These are phyloP conservation scores for Euclidia mi DNA, from an alignment of 2,888 invertebrate species.

Conservation along the genomic window DNA sequence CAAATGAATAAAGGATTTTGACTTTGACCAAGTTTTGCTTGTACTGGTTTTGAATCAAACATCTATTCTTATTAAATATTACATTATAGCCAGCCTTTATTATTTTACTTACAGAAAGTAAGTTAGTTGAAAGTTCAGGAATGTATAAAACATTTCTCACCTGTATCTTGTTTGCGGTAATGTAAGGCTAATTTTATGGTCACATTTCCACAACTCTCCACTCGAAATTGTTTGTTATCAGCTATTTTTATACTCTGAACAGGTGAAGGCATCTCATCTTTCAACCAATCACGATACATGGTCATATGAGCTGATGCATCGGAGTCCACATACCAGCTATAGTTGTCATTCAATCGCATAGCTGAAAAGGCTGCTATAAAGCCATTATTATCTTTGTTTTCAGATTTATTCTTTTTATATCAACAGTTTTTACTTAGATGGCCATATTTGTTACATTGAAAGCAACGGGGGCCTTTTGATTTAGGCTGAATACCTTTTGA, in stretches of 20 bases:
- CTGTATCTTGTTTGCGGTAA: neutral
- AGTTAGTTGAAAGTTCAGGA: neutral
- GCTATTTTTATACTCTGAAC: neutral
- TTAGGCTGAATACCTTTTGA: neutral
- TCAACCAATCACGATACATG: neutral
- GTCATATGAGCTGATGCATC: conserved; percentile 1
- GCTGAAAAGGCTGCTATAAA: neutral
- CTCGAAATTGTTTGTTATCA: neutral
- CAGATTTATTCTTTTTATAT: neutral
- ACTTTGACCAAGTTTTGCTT: neutral
- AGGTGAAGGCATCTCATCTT: neutral
- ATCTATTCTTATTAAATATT: neutral
- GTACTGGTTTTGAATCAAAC: neutral
- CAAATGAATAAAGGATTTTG: too few relatives aligned
- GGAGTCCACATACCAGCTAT: neutral
- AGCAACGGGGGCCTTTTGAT: conserved; percentile 1
- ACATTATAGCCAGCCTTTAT: neutral
- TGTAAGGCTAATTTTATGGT: neutral
- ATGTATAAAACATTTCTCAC: conserved; percentile 3
- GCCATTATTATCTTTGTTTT: neutral
- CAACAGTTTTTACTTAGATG: neutral
- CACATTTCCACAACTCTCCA: conserved; percentile 1
- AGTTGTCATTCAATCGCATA: neutral
- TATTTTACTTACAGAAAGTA: conserved; percentile 3
- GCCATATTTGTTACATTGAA: neutral